Evolutionary conservation across 2,888 invertebrate genomes (phyloP), one percentile per base, ranked within the genome.

Genomic region (Thera obeliscata): DNA sequence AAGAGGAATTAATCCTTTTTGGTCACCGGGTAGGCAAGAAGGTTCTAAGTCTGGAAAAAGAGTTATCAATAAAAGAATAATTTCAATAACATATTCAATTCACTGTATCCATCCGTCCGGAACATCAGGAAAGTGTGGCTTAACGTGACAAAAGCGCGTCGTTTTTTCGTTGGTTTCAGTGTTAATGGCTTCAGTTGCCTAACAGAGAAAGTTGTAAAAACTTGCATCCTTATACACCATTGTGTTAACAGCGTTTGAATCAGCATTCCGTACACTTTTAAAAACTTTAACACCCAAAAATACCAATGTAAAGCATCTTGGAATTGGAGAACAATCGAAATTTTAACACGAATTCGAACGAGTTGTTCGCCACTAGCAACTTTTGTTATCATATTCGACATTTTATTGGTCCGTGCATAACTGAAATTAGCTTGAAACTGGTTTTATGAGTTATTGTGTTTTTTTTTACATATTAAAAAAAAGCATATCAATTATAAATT

Each of bases 261-360:
- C 80, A 81, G 79, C 79, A 91, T 90, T 86, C 88, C 78, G 33
- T 52, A 69, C 73, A 77, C 86, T 85, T 86, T 88, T 86, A 82
- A 85, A 87, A 85, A 83, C 78, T 73, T 75, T 71, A 76, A 61
- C 75, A 61, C 75, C 80, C 81, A 86, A 88, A 88, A 86, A 79
- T 77, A 62, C 69, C 75, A 76, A 77, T 80, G 76, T 75, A 78
- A 78, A 78, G 75, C 71, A 80, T 84, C 83, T 81, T 80, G 77
- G 81, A 77, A 78, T 81, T 81, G 79, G 87, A 89, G 87, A 88
- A 90, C 89, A 90, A 91, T 90, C 90, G 89, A 86, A 89, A 86
- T 86, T 86, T 85, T 85, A 86, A 87, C 86, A 87, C 80, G 72
- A 65, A 61, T 68, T 64, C 61, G 59, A 75, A 71, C 60, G 61